Conservation (phyloP, 2,888 invertebrate species). For the Emmelina monodactyla region DNA sequence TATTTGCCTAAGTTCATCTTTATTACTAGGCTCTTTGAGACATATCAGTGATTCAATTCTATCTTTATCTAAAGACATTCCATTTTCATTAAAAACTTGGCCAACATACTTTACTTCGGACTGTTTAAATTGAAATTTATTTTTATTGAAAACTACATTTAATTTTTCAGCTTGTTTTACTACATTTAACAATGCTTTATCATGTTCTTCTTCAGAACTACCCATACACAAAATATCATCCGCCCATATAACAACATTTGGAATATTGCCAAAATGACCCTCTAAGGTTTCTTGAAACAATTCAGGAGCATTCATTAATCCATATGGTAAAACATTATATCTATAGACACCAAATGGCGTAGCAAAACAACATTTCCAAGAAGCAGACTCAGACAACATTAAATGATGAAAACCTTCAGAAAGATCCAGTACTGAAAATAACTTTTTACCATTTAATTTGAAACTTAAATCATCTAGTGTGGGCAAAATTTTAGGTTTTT, state of each 20-base stretch:
- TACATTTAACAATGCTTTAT: no score
- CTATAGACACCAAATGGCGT: constrained; percentile 13
- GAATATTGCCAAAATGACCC: constrained; percentile 7
- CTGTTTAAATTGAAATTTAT: constrained; percentile 6
- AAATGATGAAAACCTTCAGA: no score
- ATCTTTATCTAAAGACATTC: no score
- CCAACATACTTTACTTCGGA: constrained; percentile 8
- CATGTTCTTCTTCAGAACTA: no score
- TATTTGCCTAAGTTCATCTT: no score
- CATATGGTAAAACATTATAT: no score
- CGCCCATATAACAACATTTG: no score
- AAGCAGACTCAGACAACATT: constrained; percentile 10
- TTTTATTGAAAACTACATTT: no score
- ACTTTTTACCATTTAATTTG: constrained; percentile 11
- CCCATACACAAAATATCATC: no score
- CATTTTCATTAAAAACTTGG: constrained; percentile 7
- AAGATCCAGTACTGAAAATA: constrained; percentile 14
- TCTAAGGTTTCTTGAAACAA: constrained; percentile 10
- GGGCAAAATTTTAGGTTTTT: constrained; percentile 11
- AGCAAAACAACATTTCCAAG: constrained; percentile 14
- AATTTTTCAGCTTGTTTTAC: no score
- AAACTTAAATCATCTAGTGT: constrained; percentile 11
- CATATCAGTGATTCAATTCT: no score
- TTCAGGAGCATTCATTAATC: constrained; percentile 14
- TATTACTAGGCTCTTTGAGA: no score